phyloP scores from a whole-genome alignment of 2,113 vertebrate genomes.

The Saiga tatarica region DNA sequence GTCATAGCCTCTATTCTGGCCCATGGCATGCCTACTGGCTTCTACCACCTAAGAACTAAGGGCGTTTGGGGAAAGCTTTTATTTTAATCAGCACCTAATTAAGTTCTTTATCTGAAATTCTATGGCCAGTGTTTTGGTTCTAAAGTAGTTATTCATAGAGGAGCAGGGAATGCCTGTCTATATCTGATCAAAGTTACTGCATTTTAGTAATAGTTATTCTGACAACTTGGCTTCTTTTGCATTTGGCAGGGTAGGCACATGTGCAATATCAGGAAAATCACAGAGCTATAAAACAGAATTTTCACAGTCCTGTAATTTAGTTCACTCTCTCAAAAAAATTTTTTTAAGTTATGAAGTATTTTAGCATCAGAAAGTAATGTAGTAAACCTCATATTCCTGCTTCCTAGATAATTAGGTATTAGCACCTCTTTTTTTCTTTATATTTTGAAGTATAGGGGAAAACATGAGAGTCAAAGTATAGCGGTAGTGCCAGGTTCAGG shows the following conservation, averaged over 20 bases:
- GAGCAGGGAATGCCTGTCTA: background rate
- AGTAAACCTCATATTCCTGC: background rate
- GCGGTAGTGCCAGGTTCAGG: background rate
- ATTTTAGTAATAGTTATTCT: slow-evolving; percentile 54
- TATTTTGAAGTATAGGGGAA: background rate
- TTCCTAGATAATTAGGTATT: background rate
- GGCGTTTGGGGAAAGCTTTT: background rate
- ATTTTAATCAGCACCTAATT: background rate
- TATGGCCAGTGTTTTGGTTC: background rate
- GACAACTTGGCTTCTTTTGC: background rate
- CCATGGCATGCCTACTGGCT: background rate
- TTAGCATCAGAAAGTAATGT: background rate
- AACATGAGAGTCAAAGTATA: background rate
- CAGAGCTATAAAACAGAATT: background rate
- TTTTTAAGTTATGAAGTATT: background rate
- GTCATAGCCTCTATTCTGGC: background rate
- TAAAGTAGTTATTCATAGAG: background rate
- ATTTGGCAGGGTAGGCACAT: slow-evolving; percentile 41
- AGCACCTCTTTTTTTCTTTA: background rate
- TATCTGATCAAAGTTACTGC: slow-evolving; percentile 21
- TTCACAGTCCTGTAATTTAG: background rate
- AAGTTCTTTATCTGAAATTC: background rate
- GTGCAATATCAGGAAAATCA: slow-evolving; percentile 36
- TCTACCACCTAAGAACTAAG: background rate
- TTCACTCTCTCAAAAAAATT: background rate